A percentile compares a stretch with the other conserved stretches of the same genome.
These are phyloP conservation scores for Drosophila sordidapex DNA, from an alignment of 2,888 invertebrate species.

Conservation along the genomic window DNA sequence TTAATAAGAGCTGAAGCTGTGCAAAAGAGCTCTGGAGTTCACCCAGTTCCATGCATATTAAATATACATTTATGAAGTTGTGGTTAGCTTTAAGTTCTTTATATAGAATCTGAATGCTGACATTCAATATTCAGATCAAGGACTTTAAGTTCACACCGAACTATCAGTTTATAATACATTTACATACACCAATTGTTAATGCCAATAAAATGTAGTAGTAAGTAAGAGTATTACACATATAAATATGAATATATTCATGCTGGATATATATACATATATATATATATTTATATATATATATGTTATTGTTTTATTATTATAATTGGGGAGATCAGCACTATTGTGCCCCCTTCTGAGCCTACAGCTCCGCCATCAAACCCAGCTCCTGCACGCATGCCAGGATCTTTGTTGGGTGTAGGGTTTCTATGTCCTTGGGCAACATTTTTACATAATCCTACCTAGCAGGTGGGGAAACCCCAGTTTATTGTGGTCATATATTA, in stretches of 20 bases:
- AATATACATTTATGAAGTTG: background rate
- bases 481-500: too few relatives aligned
- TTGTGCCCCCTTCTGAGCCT: too few relatives aligned
- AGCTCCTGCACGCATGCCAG: too few relatives aligned
- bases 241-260: background rate
- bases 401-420: too few relatives aligned
- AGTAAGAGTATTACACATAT: background rate
- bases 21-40: background rate
- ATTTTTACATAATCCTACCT: too few relatives aligned
- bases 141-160: background rate
- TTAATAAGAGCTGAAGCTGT: conserved; percentile 1
- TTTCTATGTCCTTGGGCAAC: too few relatives aligned
- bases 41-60: background rate
- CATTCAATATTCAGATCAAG: background rate
- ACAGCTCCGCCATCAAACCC: too few relatives aligned
- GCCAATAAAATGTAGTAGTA: background rate
- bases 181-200: background rate
- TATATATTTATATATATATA: background rate
- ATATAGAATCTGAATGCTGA: background rate
- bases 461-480: too few relatives aligned
- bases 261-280: background rate
- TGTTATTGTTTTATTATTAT: too few relatives aligned
- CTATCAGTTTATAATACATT: background rate
- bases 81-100: background rate
- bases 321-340: too few relatives aligned